Conservation (phyloP, 2,888 invertebrate genomes). For the Torymus aiolomorphi region DNA sequence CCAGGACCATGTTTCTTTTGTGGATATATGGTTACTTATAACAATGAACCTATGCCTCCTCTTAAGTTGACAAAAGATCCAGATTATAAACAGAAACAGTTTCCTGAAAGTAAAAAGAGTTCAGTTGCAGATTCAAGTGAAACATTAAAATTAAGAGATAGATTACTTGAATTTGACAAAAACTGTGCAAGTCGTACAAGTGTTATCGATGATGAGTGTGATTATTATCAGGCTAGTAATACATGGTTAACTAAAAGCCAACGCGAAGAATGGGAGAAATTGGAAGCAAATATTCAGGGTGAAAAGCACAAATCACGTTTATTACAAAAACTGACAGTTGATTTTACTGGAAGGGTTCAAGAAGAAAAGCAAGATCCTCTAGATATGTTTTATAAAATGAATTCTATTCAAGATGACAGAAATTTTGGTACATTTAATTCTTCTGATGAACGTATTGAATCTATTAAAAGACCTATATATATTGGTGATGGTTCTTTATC, state of each 20-base stretch:
- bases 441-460: not conserved
- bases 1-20: conserved; percentile 97
- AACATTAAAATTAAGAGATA: conserved; percentile 82
- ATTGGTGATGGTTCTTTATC: conserved; percentile 32
- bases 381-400: conserved; percentile 49
- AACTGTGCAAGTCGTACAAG: conserved; percentile 84
- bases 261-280: conserved; percentile 81
- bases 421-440: conserved; percentile 14
- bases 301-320: conserved; percentile 83
- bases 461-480: conserved; percentile 41
- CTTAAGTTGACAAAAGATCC: conserved; percentile 18
- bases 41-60: conserved; percentile 13
- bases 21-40: conserved; percentile 82
- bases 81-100: conserved; percentile 14
- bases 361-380: conserved; percentile 60
- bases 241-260: conserved; percentile 88
- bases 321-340: conserved; percentile 82
- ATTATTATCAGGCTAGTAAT: conserved; percentile 91
- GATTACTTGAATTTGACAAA: conserved; percentile 88
- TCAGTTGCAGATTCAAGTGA: not conserved
- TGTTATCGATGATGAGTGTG: conserved; percentile 95
- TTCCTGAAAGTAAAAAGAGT: conserved; percentile 14
- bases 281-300: conserved; percentile 82
- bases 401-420: conserved; percentile 48
- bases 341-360: conserved; percentile 81